Percentiles rank a stretch among this genome's conserved stretches.
Conservation (phyloP, 30 jellyfish, hydroid and myxozoan species). For the Nemopilema nomurai region DNA sequence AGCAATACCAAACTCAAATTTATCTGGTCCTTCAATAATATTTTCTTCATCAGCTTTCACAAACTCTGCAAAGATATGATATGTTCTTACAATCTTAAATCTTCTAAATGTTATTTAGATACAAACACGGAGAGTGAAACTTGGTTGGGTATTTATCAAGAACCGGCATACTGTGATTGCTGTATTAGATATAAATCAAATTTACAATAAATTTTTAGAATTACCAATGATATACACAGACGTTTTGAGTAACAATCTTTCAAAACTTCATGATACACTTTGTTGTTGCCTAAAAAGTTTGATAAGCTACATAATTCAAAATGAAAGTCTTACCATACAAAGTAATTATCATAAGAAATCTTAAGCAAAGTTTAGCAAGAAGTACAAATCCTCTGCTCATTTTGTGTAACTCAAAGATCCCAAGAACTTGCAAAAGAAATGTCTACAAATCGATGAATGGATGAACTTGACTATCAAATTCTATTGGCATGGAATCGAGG, state of each 20-base stretch:
- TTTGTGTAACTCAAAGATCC: background rate
- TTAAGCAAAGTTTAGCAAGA: background rate
- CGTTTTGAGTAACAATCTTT: too few relatives aligned
- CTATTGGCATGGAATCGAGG: too few relatives aligned
- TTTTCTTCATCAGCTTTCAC: background rate
- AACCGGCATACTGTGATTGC: too few relatives aligned
- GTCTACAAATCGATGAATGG: background rate
- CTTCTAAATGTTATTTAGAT: too few relatives aligned
- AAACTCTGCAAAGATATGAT: too few relatives aligned
- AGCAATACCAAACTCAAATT: conserved; percentile 31
- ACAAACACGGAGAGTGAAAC: too few relatives aligned
- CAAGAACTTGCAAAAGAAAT: background rate
- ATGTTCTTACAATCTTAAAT: too few relatives aligned
- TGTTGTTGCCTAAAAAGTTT: too few relatives aligned
- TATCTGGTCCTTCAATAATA: conserved; percentile 26
- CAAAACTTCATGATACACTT: too few relatives aligned
- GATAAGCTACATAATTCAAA: background rate
- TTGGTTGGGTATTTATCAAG: too few relatives aligned
- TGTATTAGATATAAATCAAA: background rate
- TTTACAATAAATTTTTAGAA: background rate
- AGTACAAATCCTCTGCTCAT: background rate
- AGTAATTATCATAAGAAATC: background rate
- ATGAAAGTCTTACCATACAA: background rate
- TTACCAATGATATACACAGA: too few relatives aligned
- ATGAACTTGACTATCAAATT: too few relatives aligned